These are phyloP conservation scores for Rhinogobio ventralis DNA, from an alignment of 2,797 vertebrate species.

Conservation along the genomic window DNA sequence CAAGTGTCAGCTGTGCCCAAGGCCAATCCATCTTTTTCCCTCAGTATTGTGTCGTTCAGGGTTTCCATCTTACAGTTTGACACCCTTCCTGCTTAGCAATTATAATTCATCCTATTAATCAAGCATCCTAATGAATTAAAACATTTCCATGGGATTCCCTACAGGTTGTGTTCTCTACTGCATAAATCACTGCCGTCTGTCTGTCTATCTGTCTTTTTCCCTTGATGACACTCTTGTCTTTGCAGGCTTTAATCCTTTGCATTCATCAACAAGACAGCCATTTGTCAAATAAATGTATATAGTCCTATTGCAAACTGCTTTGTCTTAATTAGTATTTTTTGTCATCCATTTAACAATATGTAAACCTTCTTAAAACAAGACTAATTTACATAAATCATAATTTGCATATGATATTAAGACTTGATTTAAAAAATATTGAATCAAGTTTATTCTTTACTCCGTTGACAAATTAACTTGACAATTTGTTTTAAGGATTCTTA, in stretches of 20 bases:
- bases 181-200: slow-evolving; percentile 9
- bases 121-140: slow-evolving; percentile 37
- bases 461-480: not conserved
- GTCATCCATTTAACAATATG: too few species aligned
- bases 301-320: not conserved
- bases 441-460: not conserved
- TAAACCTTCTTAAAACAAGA: not conserved
- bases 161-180: slow-evolving; percentile 16
- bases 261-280: not conserved
- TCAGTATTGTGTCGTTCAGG: slow-evolving; percentile 14
- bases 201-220: not conserved
- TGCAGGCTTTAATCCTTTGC: not conserved
- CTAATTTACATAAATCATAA: not conserved
- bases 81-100: slow-evolving; percentile 37
- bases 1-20: not conserved
- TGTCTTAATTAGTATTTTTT: not conserved
- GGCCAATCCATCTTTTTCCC: slow-evolving; percentile 7
- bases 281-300: not conserved
- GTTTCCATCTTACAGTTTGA: slow-evolving; percentile 2
- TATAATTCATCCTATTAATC: slow-evolving; percentile 45
- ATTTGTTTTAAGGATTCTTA: not conserved
- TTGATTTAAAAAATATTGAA: not conserved
- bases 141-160: slow-evolving; percentile 10
- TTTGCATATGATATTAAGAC: not conserved
- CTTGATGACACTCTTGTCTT: not conserved